A percentile compares a stretch with the other conserved stretches of the same genome.
Conservation (phyloP, 1,140 invertebrate species). For the Drosophila azteca region DNA sequence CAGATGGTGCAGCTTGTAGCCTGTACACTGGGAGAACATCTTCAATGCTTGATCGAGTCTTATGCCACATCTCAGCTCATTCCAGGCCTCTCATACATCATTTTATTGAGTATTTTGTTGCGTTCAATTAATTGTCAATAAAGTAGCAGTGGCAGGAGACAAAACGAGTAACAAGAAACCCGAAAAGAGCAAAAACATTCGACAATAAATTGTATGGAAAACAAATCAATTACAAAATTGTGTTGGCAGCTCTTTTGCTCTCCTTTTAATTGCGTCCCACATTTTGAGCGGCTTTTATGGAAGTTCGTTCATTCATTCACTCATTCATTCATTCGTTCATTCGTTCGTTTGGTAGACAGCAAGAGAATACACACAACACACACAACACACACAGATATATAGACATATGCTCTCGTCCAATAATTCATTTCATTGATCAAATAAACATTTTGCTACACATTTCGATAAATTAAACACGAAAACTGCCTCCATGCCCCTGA, state of each 20-base stretch:
- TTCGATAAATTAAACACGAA: constrained; percentile 76
- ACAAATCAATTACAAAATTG: constrained; percentile 75
- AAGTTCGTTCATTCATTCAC: constrained; percentile 53
- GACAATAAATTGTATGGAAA: constrained; percentile 73
- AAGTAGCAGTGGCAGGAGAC: constrained; percentile 21
- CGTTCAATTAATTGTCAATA: constrained; percentile 66
- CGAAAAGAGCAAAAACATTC: constrained; percentile 26
- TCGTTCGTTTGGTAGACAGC: constrained; percentile 58
- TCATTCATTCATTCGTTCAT: constrained; percentile 45
- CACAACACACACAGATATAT: constrained; percentile 5
- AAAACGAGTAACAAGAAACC: constrained; percentile 19
- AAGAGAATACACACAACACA: constrained; percentile 5
- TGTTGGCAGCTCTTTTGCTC: constrained; percentile 12
- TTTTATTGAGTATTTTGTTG: constrained; percentile 43
- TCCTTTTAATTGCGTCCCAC: constrained; percentile 25
- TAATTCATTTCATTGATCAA: constrained; percentile 82
- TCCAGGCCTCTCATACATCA: constrained; percentile 31
- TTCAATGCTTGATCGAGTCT: constrained; percentile 2
- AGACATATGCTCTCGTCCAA: constrained; percentile 58
- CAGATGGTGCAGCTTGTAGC: no score
- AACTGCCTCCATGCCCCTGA: constrained; percentile 9
- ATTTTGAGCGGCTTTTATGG: constrained; percentile 47
- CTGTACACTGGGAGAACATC: background rate
- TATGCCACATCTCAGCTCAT: constrained; percentile 7
- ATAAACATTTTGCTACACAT: constrained; percentile 81